Base-by-base conservation (phyloP, 2,113 vertebrate species). In the Cyprinodon brontotheroides region DNA sequence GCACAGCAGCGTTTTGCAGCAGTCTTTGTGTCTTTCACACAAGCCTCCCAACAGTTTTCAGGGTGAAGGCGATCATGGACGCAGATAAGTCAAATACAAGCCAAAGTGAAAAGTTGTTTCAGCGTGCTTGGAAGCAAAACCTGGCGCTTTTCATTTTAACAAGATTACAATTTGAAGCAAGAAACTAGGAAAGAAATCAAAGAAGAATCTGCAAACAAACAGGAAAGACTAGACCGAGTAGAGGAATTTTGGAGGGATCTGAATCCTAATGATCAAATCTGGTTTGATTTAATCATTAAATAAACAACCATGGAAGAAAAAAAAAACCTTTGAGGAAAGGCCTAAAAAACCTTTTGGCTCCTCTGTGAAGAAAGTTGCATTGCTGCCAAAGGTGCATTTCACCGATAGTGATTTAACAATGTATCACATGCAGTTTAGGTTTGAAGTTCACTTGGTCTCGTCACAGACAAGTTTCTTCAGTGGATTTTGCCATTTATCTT, bases 221-320 rank as follows among this genome's bases (percentile, higher is more conserved):
- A n/a, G 50, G 50, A 57, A 57, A 9, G 17, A n/a, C 20, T 57
- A 20, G 50, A n/a, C 50, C 50, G 17, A 57, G 50, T 57, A 3
- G 50, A n/a, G 50, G 50, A 57, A 20, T 57, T 57, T 9, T 17
- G n/a, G 50, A 6, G 5, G 5, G 50, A n/a, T 57, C 50, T 57
- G 14, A 20, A n/a, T 20, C 50, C 17, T 57, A 8, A 20, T 20
- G 10, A 20, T 57, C 17, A 15, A 10, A 57, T 8, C 6, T 10
- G 50, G 50, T 57, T 57, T 57, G 50, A 57, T 57, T 57, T 57
- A 57, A 57, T 57, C 50, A n/a, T 57, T n/a, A 57, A n/a, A 41
- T 29, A n/a, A 57, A 57, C 17, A 57, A 57, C 50, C 8, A 57
- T 15, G 50, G 50, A 2, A 20, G n/a, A 6, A 17, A n/a, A 57